Evolutionary conservation across 1,140 invertebrate genomes (phyloP), one percentile per base, ranked within the genome.

Genomic region (Tyrophagus putrescentiae): DNA sequence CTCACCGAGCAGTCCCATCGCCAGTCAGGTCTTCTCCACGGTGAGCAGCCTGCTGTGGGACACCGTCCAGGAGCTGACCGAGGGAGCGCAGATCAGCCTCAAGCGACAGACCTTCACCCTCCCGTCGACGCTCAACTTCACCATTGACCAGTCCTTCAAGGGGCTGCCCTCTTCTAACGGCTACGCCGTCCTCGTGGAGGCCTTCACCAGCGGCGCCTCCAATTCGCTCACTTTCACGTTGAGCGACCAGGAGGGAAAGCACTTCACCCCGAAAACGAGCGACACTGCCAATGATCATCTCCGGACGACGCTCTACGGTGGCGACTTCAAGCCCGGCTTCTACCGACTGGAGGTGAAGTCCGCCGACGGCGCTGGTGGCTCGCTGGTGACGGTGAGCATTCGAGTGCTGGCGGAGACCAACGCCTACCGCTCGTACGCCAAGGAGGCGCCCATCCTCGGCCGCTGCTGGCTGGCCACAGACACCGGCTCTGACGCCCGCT

Each of bases 71-170:
- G 52, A 31, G 3, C 4, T 54, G 11, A 54, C 52, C 52, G 52
- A 54, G 2, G 31, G 39, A 16, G 21, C 13, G 32, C 52, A 54
- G 21, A 2, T 54, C 2, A 13, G 32, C 3, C 11, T 54, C 3
- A 54, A 54, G 27, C 52, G 52, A 13, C 31, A 54, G 39, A 54
- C 52, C 4, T 7, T 54, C 39, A 25, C 4, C 25, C n/a, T 34
- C 39, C 11, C 11, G 1, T 13, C 52, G 18, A 34, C 31, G 4
- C 16, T 54, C 25, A 27, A 54, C 3, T 54, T 54, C 25, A 54
- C 52, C 11, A 4, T 54, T 33, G 52, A 54, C 39, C 2, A 31
- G 5, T 27, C 52, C 2, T 11, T 54, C 13, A n/a, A n/a, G n/a
- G n/a, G n/a, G n/a, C n/a, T n/a, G n/a, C n/a, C n/a, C n/a, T n/a